Evolutionary conservation across 2,888 invertebrate genomes (phyloP).

Genomic region (Neocrepidodera transversa): DNA sequence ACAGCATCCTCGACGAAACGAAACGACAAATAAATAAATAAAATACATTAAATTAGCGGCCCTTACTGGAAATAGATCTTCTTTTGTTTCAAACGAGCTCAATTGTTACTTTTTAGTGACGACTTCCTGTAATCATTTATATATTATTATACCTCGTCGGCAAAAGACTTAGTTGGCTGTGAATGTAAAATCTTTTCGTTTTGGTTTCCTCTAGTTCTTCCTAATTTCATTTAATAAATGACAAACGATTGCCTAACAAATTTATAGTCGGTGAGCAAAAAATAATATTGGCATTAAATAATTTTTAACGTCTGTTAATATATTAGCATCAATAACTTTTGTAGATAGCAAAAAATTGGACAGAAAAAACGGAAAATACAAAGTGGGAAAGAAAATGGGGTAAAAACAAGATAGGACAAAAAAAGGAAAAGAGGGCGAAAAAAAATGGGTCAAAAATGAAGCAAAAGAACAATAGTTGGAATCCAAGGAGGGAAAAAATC

Average conservation of each 20-base stretch:
- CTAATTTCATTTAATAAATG: conserved; percentile 1
- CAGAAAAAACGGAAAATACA: no score
- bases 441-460: no score
- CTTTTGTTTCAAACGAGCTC: conserved; percentile 45
- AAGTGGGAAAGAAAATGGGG: no score
- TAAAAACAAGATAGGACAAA: no score
- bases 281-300: no score
- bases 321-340: no score
- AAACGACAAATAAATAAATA: conserved; percentile 26
- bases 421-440: no score
- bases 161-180: not conserved
- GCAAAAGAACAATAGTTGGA: no score
- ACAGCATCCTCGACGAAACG: conserved; percentile 36
- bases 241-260: not conserved
- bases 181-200: conserved; percentile 5
- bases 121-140: conserved; percentile 47
- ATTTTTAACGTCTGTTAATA: no score
- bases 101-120: conserved; percentile 50
- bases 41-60: conserved; percentile 34
- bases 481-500: no score
- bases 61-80: conserved; percentile 42
- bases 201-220: not conserved
- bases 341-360: no score
- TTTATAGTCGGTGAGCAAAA: not conserved
- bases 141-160: conserved; percentile 26